phyloP scores from a whole-genome alignment of 2,797 vertebrate species.

The Malurus splendens region DNA sequence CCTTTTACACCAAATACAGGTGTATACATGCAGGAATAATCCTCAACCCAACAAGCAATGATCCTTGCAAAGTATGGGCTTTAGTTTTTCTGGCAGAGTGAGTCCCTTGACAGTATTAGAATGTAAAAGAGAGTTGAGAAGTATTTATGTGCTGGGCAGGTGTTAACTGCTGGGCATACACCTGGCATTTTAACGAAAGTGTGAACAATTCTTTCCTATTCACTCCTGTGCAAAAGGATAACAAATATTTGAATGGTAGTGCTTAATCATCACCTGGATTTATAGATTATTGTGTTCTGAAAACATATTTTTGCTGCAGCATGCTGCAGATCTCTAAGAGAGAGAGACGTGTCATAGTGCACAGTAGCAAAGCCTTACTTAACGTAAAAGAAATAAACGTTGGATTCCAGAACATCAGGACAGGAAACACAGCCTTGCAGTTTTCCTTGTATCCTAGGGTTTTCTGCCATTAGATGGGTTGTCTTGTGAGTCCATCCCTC shows the following conservation, averaged over 20 bases:
- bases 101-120: not conserved
- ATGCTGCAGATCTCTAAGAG: not conserved
- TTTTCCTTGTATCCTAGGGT: not conserved
- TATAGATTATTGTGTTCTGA: not conserved
- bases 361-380: not conserved
- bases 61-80: not conserved
- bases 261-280: not conserved
- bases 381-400: not conserved
- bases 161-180: not conserved
- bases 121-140: not conserved
- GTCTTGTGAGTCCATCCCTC: not conserved
- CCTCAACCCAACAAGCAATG: not conserved
- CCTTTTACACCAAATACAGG: not conserved
- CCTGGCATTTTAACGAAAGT: not conserved
- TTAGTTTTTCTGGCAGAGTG: not conserved
- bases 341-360: not conserved
- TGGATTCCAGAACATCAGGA: not conserved
- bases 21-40: not conserved
- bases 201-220: not conserved
- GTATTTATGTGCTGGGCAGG: not conserved
- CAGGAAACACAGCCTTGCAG: fast-evolving
- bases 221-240: not conserved
- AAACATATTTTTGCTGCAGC: not conserved
- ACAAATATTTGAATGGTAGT: not conserved
- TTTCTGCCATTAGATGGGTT: not conserved